Evolutionary conservation across 2,888 invertebrate genomes (phyloP), one percentile per base, ranked within the genome.

Genomic region (Neelides folsomi): DNA sequence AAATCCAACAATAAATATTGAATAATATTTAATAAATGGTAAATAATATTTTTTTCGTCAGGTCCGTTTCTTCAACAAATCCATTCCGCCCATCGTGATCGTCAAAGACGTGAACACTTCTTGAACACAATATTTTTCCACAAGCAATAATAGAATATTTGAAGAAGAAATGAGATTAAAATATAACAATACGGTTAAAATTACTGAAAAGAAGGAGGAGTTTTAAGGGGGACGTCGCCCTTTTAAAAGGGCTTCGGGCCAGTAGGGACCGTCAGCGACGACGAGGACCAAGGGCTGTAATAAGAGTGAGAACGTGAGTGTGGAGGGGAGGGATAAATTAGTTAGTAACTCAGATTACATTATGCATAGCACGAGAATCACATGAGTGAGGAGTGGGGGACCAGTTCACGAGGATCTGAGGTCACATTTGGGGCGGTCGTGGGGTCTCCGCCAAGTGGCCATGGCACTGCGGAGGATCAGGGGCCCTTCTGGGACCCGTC

Each of bases 371-470:
- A 37, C 18, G 45, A 35, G 47, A 34, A 35, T 20, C 20, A 27
- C 16, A 20, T 19, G 35, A 9, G 5, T 2, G 48, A 19, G 43
- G 51, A 27, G 51, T 10, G 16, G n/a, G 38, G 47, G 39, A 18
- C 10, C 40, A 48, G 39, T 48, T 39, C 40, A 48, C 18, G 19
- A 48, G 19, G 39, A 16, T 37, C 16, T 16, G 34, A 16, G 39
- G 36, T 13, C 39, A 39, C 16, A 18, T 48, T 37, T 35, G 20
- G 46, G 27, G 39, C 27, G 48, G 27, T 19, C 35, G 34, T 16
- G 36, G 45, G 27, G 12, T 46, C 42, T 27, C 20, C 49, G 34
- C 48, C 48, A 10, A 20, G 34, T 42, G 42, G 49, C 19, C 35
- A 27, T n/a, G 39, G 42, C 27, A 35, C 49, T 19, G 40, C 47